Percentiles rank a stretch among this genome's conserved stretches.
phyloP scores from a whole-genome alignment of 2,797 vertebrate species.

The Megaceryle alcyon region DNA sequence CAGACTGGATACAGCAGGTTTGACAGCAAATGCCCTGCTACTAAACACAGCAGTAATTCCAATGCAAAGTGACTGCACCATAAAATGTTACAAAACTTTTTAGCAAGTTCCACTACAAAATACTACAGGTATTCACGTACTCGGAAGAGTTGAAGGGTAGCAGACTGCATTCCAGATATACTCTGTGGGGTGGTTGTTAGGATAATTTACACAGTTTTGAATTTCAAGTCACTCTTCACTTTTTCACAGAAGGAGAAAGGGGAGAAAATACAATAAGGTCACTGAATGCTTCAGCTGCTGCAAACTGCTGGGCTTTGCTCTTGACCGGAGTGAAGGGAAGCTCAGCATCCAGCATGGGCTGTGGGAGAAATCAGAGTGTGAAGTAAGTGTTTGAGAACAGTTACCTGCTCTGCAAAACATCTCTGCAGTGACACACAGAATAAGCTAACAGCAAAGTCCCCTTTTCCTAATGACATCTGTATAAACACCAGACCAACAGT shows the following conservation, averaged over 20 bases:
- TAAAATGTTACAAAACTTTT: background rate
- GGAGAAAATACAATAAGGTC: slow-evolving; percentile 74
- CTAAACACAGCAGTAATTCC: background rate
- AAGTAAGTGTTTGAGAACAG: background rate
- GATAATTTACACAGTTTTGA: background rate
- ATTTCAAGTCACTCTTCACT: slow-evolving; percentile 10
- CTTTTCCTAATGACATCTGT: background rate
- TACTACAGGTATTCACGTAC: background rate
- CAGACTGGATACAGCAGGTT: background rate
- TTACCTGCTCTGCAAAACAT: background rate
- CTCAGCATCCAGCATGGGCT: background rate
- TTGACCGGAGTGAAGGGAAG: slow-evolving; percentile 52
- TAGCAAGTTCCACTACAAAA: background rate
- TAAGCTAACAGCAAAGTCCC: background rate
- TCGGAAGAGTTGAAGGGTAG: background rate
- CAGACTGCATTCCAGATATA: background rate
- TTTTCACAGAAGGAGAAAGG: background rate
- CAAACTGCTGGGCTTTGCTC: slow-evolving; percentile 21
- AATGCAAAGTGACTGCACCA: background rate
- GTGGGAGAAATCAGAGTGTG: background rate
- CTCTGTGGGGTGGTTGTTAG: background rate
- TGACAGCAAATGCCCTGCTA: background rate
- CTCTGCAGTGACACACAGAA: background rate
- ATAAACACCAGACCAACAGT: background rate
- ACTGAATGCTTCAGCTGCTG: background rate